These are phyloP conservation scores for Ctenicera cuprea DNA, from an alignment of 2,888 invertebrate species.

Conservation along the genomic window DNA sequence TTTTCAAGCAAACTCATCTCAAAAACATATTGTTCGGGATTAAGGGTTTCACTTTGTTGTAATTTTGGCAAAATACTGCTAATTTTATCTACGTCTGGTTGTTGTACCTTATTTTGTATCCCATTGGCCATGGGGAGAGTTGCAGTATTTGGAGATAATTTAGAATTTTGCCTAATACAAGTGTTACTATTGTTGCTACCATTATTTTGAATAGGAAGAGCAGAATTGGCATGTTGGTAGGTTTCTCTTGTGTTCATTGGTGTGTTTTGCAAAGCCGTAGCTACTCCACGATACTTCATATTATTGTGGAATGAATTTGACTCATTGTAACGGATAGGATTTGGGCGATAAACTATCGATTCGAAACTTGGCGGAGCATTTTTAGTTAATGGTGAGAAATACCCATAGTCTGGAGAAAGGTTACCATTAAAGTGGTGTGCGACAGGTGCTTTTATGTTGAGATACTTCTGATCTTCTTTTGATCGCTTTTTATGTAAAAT, in stretches of 20 bases:
- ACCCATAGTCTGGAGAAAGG: constrained; percentile 29
- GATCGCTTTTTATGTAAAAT: background rate
- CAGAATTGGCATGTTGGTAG: background rate
- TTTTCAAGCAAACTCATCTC: constrained; percentile 60
- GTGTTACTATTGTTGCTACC: background rate
- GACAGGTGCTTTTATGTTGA: background rate
- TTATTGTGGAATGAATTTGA: background rate
- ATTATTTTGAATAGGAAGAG: background rate
- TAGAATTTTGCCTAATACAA: background rate
- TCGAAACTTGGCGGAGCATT: background rate
- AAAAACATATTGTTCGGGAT: constrained; percentile 60
- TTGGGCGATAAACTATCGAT: background rate
- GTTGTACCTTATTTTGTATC: background rate
- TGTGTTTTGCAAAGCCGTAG: background rate
- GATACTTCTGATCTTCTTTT: constrained; percentile 1
- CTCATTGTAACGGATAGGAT: background rate
- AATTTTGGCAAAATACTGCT: constrained; percentile 29
- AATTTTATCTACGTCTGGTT: constrained; percentile 1
- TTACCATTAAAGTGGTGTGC: background rate
- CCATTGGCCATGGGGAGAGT: background rate
- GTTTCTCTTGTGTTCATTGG: background rate
- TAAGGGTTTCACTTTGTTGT: constrained; percentile 21
- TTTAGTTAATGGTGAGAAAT: constrained; percentile 19
- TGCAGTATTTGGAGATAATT: background rate
- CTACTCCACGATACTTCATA: background rate